Percentiles rank a stretch among this genome's conserved stretches.
These are phyloP conservation scores for Tamias sibiricus DNA, from an alignment of 2,113 vertebrate species.

Conservation along the genomic window DNA sequence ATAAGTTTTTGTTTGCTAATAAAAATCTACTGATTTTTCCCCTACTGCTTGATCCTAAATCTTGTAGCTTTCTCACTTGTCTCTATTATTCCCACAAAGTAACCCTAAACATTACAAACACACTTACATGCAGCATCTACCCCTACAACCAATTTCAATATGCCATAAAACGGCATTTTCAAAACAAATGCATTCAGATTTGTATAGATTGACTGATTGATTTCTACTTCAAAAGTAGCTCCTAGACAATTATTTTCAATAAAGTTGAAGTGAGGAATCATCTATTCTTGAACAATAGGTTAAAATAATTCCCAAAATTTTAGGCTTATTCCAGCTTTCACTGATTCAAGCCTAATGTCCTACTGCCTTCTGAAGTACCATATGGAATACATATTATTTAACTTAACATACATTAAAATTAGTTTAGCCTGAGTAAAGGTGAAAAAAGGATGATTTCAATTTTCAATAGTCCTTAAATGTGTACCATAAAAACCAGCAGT, in stretches of 20 bases:
- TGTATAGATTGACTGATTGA: neutral
- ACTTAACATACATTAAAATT: conserved; percentile 2
- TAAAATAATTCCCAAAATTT: neutral
- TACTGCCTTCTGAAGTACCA: neutral
- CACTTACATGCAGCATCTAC: neutral
- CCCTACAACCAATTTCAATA: neutral
- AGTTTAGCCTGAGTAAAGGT: conserved; percentile 33
- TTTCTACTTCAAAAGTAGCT: conserved; percentile 46
- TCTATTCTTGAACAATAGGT: neutral
- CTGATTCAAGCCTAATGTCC: neutral
- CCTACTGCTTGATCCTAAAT: conserved; percentile 21
- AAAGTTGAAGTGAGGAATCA: neutral
- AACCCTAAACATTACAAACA: conserved; percentile 30
- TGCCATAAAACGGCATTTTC: conserved; percentile 41
- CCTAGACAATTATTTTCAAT: conserved; percentile 30
- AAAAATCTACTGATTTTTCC: neutral
- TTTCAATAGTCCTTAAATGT: neutral
- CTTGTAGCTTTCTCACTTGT: neutral
- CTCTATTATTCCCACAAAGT: neutral
- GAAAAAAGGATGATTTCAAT: neutral
- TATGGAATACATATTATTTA: neutral
- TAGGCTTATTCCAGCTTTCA: neutral
- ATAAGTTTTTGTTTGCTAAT: conserved; percentile 7
- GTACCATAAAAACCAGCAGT: neutral
- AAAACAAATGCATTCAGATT: conserved; percentile 1